A percentile compares a stretch with the other conserved stretches of the same genome.
These are phyloP conservation scores for Sphecodes monilicornis DNA, from an alignment of 2,888 invertebrate species.

Conservation along the genomic window DNA sequence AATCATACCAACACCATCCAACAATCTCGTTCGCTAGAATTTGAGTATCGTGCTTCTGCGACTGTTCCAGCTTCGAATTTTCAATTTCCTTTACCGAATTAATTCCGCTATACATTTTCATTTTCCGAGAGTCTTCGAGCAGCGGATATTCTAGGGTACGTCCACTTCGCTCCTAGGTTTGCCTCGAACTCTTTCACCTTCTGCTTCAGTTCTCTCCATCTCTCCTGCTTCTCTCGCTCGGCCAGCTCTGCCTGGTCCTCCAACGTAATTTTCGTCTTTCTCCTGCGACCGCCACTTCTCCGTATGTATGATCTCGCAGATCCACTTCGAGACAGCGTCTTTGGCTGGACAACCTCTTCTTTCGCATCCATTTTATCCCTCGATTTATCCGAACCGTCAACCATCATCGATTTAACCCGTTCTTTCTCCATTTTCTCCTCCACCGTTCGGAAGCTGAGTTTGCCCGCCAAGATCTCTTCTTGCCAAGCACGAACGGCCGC, in stretches of 20 bases:
- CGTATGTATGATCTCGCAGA: rapidly evolving
- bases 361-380: background rate
- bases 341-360: no score
- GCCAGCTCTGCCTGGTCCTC: background rate
- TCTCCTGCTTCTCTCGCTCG: background rate
- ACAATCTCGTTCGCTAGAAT: background rate
- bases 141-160: constrained; percentile 47
- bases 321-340: rapidly evolving
- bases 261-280: background rate
- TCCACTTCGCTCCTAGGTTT: background rate
- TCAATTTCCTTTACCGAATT: background rate
- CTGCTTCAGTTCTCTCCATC: constrained; percentile 12
- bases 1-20: background rate
- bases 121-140: background rate
- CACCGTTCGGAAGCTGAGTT: constrained; percentile 12
- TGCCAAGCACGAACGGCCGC: constrained; percentile 45
- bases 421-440: background rate
- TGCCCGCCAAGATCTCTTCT: constrained; percentile 23
- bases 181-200: constrained; percentile 11
- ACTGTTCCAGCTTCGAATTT: background rate
- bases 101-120: rapidly evolving
- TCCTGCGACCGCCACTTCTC: background rate
- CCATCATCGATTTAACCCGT: background rate
- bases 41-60: background rate
- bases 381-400: background rate